Evolutionary conservation across 2,888 invertebrate genomes (phyloP).

Genomic region (Chymomyza fuscimana): DNA sequence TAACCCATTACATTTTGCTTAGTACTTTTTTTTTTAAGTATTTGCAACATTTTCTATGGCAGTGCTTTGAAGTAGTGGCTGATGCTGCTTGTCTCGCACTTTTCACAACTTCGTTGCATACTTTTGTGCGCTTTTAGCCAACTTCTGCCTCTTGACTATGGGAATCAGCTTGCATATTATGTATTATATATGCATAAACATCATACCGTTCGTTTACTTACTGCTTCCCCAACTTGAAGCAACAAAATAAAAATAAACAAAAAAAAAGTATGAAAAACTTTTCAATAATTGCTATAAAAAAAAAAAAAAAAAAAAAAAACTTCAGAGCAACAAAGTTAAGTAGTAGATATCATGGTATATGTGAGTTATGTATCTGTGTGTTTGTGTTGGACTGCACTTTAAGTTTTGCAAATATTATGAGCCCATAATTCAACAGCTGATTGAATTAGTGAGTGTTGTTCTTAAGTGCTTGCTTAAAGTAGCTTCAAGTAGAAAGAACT

Average conservation of each 20-base stretch:
- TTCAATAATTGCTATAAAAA: constrained; percentile 51
- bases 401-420: background rate
- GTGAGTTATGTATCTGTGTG: background rate
- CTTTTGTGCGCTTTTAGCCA: constrained; percentile 49
- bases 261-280: constrained; percentile 34
- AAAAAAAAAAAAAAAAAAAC: constrained; percentile 32
- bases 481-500: background rate
- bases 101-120: constrained; percentile 73
- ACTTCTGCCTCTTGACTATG: constrained; percentile 4
- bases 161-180: constrained; percentile 3
- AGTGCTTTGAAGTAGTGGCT: constrained; percentile 35
- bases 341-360: background rate
- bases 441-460: background rate
- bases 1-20: constrained; percentile 68
- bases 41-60: constrained; percentile 32
- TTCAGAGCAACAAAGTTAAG: background rate
- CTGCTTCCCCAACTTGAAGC: constrained; percentile 58
- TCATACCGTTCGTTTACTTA: constrained; percentile 69
- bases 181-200: constrained; percentile 72
- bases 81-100: constrained; percentile 42
- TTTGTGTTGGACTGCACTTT: background rate
- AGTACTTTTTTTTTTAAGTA: constrained; percentile 46
- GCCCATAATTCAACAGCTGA: background rate
- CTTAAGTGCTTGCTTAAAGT: constrained; percentile 3
- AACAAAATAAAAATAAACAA: constrained; percentile 2